These are phyloP conservation scores for Odontocolon sp. DNA, from an alignment of 2,888 invertebrate genomes.

Conservation along the genomic window DNA sequence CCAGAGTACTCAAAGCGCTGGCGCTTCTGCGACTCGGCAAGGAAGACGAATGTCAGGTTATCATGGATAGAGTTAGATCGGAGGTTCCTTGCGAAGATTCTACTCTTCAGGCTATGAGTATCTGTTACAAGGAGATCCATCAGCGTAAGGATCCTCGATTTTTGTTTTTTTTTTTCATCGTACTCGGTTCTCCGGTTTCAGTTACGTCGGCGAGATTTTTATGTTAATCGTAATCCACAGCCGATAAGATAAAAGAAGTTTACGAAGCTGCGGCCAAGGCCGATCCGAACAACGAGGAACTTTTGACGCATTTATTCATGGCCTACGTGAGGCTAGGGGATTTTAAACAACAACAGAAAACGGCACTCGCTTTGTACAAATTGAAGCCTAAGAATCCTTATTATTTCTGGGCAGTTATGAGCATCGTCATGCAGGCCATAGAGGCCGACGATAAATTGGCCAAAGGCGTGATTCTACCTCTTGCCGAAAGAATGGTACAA, in stretches of 20 bases:
- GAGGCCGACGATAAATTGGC: conserved; percentile 80
- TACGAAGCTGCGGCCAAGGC: conserved; percentile 94
- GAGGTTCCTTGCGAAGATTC: conserved; percentile 94
- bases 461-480: conserved; percentile 87
- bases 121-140: conserved; percentile 96
- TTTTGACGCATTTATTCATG: conserved; percentile 97
- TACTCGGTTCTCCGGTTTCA: neutral
- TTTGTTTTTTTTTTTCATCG: conserved; percentile 1
- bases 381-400: conserved; percentile 96
- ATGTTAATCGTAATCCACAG: conserved; percentile 82
- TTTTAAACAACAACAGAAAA: conserved; percentile 94
- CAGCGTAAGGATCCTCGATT: conserved; percentile 91
- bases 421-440: conserved; percentile 94
- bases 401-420: conserved; percentile 99
- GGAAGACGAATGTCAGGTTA: conserved; percentile 88
- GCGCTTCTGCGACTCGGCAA: conserved; percentile 94
- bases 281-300: conserved; percentile 94
- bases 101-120: conserved; percentile 96
- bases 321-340: conserved; percentile 95
- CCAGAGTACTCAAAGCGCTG: conserved; percentile 95
- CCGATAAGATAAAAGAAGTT: conserved; percentile 92
- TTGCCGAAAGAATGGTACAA: conserved; percentile 95
- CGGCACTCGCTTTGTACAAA: conserved; percentile 95
- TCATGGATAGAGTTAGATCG: conserved; percentile 89
- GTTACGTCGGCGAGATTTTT: neutral